These are phyloP conservation scores for Stegostoma tigrinum DNA, from an alignment of 2,113 vertebrate genomes.

Conservation along the genomic window DNA sequence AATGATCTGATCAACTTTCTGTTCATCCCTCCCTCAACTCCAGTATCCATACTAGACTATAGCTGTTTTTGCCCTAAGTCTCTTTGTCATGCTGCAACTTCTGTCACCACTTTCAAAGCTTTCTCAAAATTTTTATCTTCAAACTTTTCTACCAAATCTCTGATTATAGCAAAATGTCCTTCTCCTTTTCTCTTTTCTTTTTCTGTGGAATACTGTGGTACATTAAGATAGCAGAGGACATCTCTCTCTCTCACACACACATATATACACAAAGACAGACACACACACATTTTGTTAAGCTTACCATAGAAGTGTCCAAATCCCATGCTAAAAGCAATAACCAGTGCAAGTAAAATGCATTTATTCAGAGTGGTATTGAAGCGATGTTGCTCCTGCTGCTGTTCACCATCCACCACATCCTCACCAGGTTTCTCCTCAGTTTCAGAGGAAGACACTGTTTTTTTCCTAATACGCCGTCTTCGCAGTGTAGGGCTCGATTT, in stretches of 20 bases:
- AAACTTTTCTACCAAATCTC: not conserved
- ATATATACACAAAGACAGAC: not conserved
- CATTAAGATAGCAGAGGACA: no score
- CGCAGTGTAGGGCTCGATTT: slow-evolving; percentile 52
- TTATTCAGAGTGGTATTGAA: slow-evolving; percentile 65
- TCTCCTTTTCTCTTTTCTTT: not conserved
- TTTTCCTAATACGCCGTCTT: slow-evolving; percentile 69
- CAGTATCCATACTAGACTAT: not conserved
- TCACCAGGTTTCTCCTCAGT: slow-evolving; percentile 44
- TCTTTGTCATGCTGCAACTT: not conserved
- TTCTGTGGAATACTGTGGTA: not conserved
- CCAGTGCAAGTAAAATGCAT: slow-evolving; percentile 73
- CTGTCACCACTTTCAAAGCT: not conserved
- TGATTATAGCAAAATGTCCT: not conserved
- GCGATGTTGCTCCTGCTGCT: slow-evolving; percentile 40
- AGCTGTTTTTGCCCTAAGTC: not conserved
- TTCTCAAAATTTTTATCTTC: not conserved
- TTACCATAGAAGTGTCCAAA: slow-evolving; percentile 85
- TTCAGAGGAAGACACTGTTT: slow-evolving; percentile 52
- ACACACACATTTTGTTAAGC: slow-evolving; percentile 37
- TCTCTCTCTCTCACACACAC: no score
- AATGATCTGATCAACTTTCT: not conserved
- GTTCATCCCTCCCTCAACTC: not conserved
- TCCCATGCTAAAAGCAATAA: slow-evolving; percentile 82
- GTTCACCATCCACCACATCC: not conserved